Evolutionary conservation across 2,113 vertebrate species (phyloP).

Genomic region (Fukomys damarensis): DNA sequence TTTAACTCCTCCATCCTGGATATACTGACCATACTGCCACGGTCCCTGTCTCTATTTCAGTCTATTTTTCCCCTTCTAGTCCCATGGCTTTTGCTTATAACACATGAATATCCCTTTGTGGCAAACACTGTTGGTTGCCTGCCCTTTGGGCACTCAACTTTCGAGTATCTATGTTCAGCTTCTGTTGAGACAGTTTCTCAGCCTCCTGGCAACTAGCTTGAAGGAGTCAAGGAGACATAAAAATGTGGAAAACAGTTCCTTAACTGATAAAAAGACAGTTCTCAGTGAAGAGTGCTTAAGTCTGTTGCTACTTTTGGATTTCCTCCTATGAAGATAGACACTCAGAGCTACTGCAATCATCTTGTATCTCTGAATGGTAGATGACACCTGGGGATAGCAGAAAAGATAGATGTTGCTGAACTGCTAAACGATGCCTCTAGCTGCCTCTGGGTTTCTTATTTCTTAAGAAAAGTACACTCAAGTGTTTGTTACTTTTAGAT

Average conservation of each 20-base stretch:
- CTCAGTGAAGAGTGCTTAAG: neutral
- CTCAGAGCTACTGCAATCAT: neutral
- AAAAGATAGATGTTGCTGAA: neutral
- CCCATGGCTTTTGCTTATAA: neutral
- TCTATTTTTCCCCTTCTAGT: neutral
- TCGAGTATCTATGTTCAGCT: too few species aligned
- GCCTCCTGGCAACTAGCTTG: neutral
- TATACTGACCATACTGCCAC: neutral
- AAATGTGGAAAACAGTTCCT: neutral
- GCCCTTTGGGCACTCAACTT: neutral
- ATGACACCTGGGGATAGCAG: neutral
- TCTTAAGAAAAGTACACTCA: neutral
- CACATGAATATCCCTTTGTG: neutral
- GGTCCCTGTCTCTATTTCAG: neutral
- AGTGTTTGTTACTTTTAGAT: neutral
- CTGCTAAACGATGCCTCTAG: neutral
- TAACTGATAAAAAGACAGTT: neutral
- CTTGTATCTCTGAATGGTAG: neutral
- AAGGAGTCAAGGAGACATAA: neutral
- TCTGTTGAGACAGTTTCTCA: neutral
- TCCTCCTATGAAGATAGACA: neutral
- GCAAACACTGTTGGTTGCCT: neutral
- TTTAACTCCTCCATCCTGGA: neutral
- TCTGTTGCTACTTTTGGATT: neutral
- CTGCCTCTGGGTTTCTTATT: neutral